phyloP scores from a whole-genome alignment of 2,113 vertebrate species.

The Syrrhaptes paradoxus region DNA sequence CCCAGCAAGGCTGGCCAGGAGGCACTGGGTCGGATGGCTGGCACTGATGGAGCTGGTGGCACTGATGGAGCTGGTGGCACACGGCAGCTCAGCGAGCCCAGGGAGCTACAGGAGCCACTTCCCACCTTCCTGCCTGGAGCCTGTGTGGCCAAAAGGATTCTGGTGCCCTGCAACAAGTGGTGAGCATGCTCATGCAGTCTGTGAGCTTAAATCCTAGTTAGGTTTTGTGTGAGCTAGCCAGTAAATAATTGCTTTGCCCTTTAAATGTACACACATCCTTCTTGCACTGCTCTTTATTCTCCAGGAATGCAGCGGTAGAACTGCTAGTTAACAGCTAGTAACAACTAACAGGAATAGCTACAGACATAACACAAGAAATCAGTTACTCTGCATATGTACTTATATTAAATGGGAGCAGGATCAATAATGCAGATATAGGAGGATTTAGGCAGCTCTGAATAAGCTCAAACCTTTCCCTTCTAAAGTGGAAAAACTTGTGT shows the following conservation, averaged over 20 bases:
- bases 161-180: neutral
- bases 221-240: neutral
- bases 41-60: neutral
- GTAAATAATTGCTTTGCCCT: neutral
- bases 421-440: neutral
- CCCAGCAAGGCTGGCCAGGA: fast-evolving
- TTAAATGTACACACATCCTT: neutral
- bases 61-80: neutral
- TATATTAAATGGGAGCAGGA: neutral
- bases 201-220: neutral
- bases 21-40: fast-evolving
- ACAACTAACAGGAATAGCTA: neutral
- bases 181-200: neutral
- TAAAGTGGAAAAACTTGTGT: neutral
- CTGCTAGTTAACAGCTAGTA: neutral
- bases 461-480: neutral
- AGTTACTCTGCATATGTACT: neutral
- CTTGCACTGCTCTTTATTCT: neutral
- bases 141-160: no score
- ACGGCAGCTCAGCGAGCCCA: fast-evolving
- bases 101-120: neutral
- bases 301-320: neutral
- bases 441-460: neutral
- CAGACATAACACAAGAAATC: neutral
- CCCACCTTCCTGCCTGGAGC: neutral